Conservation (phyloP, 1,140 invertebrate genomes). For the Anthonomus grandis region DNA sequence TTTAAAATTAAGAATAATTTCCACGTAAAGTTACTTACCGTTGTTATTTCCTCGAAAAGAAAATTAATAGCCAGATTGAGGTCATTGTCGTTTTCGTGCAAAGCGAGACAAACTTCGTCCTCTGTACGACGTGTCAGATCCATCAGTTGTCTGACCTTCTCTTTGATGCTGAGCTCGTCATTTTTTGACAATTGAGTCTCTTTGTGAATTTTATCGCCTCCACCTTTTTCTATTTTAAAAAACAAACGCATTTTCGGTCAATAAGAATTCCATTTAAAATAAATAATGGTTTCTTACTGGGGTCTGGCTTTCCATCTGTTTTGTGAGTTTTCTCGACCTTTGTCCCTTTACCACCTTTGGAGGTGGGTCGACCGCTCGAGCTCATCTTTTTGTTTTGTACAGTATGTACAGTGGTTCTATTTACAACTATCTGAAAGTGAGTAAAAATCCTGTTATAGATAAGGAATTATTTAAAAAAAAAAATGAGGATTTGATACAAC, state of each 20-base stretch:
- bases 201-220: constrained; percentile 39
- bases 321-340: constrained; percentile 47
- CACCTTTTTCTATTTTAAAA: constrained; percentile 34
- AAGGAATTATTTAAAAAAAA: constrained; percentile 6
- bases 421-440: constrained; percentile 48
- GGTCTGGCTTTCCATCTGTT: constrained; percentile 41
- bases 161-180: constrained; percentile 44
- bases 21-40: constrained; percentile 46
- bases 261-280: background rate
- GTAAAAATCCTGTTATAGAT: constrained; percentile 12
- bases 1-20: background rate
- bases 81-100: constrained; percentile 80
- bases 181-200: constrained; percentile 36
- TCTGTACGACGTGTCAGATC: constrained; percentile 76
- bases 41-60: constrained; percentile 66
- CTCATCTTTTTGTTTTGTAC: constrained; percentile 50
- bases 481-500: background rate
- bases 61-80: constrained; percentile 70
- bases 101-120: constrained; percentile 77
- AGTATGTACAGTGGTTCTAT: constrained; percentile 51
- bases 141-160: constrained; percentile 75
- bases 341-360: constrained; percentile 48
- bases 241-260: background rate
- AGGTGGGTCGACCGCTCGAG: constrained; percentile 48
- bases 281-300: too few relatives aligned